Percentiles rank a stretch among this genome's conserved stretches.
Conservation (phyloP, 2,113 vertebrate genomes). For the Sciurus niger region DNA sequence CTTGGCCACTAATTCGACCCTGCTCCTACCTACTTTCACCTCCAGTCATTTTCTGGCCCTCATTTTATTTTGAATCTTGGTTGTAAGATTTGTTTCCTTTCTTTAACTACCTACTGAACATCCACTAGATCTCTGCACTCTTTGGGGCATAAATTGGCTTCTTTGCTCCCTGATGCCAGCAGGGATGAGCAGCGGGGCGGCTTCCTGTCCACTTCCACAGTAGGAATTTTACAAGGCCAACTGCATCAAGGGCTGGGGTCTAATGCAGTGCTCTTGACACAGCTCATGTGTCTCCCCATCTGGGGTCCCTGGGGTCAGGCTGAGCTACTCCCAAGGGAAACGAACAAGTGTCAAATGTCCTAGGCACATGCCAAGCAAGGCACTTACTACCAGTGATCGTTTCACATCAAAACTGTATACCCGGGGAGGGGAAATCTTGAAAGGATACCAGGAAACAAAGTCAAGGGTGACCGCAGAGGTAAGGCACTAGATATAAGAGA, state of each 20-base stretch:
- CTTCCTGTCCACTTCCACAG: neutral
- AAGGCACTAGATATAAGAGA: neutral
- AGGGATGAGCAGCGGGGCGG: neutral
- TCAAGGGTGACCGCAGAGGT: neutral
- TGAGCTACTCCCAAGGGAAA: neutral
- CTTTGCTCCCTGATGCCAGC: neutral
- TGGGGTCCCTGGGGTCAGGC: neutral
- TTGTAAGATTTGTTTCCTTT: neutral
- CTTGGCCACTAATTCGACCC: neutral
- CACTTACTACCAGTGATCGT: neutral
- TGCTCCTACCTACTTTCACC: neutral
- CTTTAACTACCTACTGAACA: neutral
- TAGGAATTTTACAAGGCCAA: neutral
- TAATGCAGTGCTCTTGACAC: neutral
- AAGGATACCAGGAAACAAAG: neutral
- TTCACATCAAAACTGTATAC: neutral
- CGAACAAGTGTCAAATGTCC: neutral
- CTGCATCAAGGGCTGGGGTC: neutral
- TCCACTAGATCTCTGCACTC: neutral
- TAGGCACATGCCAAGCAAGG: neutral
- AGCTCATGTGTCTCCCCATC: neutral
- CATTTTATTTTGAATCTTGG: neutral
- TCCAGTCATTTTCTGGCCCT: neutral
- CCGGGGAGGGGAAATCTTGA: neutral
- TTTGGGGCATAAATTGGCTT: neutral